Base-by-base conservation (phyloP, 2,888 invertebrate genomes). In the Drosophila seclusa region DNA sequence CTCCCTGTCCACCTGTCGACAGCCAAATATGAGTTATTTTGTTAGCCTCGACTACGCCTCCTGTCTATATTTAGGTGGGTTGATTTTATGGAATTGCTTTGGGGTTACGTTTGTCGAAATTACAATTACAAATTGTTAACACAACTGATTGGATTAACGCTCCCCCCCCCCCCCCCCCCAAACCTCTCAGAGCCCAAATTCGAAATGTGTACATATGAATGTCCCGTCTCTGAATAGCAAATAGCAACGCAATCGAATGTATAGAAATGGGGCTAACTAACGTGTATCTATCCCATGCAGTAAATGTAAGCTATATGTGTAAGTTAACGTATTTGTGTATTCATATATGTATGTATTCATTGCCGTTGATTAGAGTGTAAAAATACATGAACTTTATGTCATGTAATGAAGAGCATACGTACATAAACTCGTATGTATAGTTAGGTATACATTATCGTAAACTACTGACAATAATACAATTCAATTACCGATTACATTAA, bases 401-500 rank as follows among this genome's bases (percentile, higher is more conserved):
- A 27, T 42, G 55, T 45, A 52, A 24, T 4, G 24, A 24, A 16
- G 24, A 24, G 45, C 45, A 24, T 45, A 45, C 59, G 38, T 59
- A 59, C 31, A 57, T 24, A 40, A 52, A 53, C 45, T 40, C 42
- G 24, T 53, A 32, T 45, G 40, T 61, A 59, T 48, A 58, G 45
- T 36, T 79, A 71, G 42, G 60, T 54, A 72, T 76, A 76, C 65
- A 82, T 83, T 73, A 85, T 78, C 90, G 92, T 91, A 91, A 92
- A 92, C 91, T 89, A 90, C 91, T 91, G 92, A 92, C 92, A 92
- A 92, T 92, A 92, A 89, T 73, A 73, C 66, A 86, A 87, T 91
- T 91, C 91, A 91, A 92, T 92, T 91, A 92, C 80, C 84, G 70
- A 80, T 76, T 55, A 55, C 49, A 65, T 61, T 65, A 52, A 60